Evolutionary conservation across 2,113 vertebrate species (phyloP), one percentile per base, ranked within the genome.

Genomic region (Megaceryle torquata): DNA sequence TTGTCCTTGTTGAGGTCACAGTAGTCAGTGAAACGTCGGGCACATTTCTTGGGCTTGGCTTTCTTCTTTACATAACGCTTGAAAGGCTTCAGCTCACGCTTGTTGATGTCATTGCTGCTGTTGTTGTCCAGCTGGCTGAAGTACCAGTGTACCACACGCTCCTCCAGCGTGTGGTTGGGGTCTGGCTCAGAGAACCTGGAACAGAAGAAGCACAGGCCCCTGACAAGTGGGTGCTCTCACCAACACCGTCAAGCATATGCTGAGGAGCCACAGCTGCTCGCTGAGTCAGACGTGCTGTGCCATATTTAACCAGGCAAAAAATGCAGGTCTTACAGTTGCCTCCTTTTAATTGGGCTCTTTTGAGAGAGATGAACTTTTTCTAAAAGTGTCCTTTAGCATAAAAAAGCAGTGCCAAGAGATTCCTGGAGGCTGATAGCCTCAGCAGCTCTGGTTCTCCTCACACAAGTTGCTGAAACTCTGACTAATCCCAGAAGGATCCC

Each of bases 1-100:
- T 98, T 99, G 98, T 99, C 99, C 96, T 99, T 99, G 96, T 99
- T 99, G 94, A 99, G 98, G 98, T 99, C 99, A 67, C 99, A 99
- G 98, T 99, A 99, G 98, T 99, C 99, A 3, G 98, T 98, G 97
- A 99, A 99, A 82, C 98, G 99, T 86, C 99, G 99, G 67, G 98
- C 98, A 15, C 99, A 99, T 97, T 99, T 99, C 98, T 99, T 99
- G 94, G 99, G 99, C 94, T 99, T 99, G 95, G 99, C 99, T 98
- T 99, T 99, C 98, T 99, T 99, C 98, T 99, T 99, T 81, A 99
- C 98, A 0, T 99, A 99, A 84, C 98, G 98, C 96, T 99, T 99
- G 95, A 99, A 99, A 29, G 99, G 99, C 93, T 99, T 99, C 89
- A 99, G 98, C 94, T 99, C 99, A 80, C 99, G 98, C 97, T 99